Evolutionary conservation across 2,113 vertebrate species (phyloP).

Genomic region (Hydrochoerus hydrochaeris): DNA sequence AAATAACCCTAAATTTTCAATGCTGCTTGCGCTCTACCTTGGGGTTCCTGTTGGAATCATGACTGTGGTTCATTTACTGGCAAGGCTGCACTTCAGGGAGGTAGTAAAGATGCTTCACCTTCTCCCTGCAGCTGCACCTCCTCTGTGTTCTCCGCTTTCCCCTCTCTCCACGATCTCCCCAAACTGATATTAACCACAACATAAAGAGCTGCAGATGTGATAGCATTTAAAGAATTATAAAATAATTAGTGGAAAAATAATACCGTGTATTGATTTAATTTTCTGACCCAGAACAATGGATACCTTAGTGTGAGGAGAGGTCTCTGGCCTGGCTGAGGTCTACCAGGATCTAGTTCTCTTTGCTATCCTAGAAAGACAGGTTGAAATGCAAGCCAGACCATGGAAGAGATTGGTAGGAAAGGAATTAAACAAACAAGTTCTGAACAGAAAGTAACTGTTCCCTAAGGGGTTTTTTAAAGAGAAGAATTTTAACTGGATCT

Average conservation of each 20-base stretch:
- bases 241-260: background rate
- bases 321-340: background rate
- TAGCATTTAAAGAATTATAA: background rate
- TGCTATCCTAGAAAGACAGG: background rate
- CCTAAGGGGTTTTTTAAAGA: constrained; percentile 57
- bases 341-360: background rate
- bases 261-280: background rate
- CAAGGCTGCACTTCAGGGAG: background rate
- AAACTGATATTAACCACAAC: background rate
- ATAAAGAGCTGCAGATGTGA: background rate
- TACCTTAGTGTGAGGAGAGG: background rate
- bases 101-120: background rate
- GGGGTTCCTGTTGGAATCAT: background rate
- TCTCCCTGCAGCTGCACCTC: background rate
- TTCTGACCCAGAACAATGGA: background rate
- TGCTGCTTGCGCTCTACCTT: background rate
- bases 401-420: background rate
- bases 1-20: background rate
- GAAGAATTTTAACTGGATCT: constrained; percentile 69
- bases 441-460: constrained; percentile 61
- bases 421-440: constrained; percentile 65
- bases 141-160: background rate
- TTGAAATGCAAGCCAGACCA: constrained; percentile 1
- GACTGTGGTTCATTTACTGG: background rate
- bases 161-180: background rate